These are phyloP conservation scores for Stomatorhinus ivindoensis DNA, from an alignment of 2,113 vertebrate genomes.

Conservation along the genomic window DNA sequence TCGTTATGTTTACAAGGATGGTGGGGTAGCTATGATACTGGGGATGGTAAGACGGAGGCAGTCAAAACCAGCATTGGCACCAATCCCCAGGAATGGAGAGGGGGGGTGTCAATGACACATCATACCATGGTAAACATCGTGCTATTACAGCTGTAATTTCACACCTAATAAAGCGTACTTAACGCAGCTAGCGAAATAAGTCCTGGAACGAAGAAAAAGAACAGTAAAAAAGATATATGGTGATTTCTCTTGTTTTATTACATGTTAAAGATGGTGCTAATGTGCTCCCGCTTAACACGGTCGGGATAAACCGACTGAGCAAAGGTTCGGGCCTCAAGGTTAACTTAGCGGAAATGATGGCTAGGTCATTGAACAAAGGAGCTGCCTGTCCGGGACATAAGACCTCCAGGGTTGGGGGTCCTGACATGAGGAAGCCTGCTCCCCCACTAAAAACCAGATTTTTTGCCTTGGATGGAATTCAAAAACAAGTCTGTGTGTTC, in stretches of 20 bases:
- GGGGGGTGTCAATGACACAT: background rate
- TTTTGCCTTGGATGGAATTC: background rate
- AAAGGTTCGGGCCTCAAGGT: slow-evolving; percentile 14
- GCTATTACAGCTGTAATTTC: slow-evolving; percentile 16
- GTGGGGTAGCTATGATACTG: background rate
- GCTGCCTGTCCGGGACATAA: background rate
- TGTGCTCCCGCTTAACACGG: background rate
- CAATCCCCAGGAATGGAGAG: background rate
- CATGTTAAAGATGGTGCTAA: slow-evolving; percentile 15
- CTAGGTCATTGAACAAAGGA: slow-evolving; percentile 1
- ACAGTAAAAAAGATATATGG: background rate
- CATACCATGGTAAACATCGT: slow-evolving; percentile 15
- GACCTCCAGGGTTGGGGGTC: background rate
- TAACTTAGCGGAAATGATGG: slow-evolving; percentile 14
- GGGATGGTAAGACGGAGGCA: background rate
- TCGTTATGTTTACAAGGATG: background rate
- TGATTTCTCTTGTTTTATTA: slow-evolving; percentile 4
- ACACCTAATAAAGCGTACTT: slow-evolving; percentile 22
- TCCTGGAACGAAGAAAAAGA: background rate
- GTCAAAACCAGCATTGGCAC: background rate
- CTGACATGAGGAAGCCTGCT: background rate
- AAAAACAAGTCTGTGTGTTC: background rate
- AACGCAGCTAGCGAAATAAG: background rate
- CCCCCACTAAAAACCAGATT: background rate
- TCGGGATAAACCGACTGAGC: background rate